Percentiles rank a stretch among this genome's conserved stretches.
Conservation (phyloP, 2,888 invertebrate species). For the Vanessa cardui region DNA sequence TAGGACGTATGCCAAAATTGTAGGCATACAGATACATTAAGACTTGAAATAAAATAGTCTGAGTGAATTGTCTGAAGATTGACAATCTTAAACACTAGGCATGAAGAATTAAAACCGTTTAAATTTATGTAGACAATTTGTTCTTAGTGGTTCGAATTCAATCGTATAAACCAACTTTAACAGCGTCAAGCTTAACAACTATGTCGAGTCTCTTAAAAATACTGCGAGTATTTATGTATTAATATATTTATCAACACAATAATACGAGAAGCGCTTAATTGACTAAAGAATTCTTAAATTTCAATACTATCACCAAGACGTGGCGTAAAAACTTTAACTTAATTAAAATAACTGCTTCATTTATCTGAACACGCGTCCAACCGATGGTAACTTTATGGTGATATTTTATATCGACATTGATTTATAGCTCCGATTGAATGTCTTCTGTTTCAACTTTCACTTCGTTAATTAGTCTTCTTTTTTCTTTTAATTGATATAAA, state of each 20-base stretch:
- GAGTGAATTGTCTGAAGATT: too few relatives aligned
- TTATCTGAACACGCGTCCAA: slow-evolving; percentile 52
- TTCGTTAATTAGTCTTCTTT: slow-evolving; percentile 43
- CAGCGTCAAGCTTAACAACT: too few relatives aligned
- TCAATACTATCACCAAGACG: slow-evolving; percentile 7
- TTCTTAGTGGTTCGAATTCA: too few relatives aligned
- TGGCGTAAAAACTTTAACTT: slow-evolving; percentile 47
- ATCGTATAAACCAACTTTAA: too few relatives aligned
- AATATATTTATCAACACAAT: neutral
- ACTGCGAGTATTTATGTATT: neutral
- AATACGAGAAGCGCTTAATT: neutral
- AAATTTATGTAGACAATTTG: too few relatives aligned
- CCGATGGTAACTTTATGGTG: slow-evolving; percentile 49
- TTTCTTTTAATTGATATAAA: slow-evolving; percentile 6
- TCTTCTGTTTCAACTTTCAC: slow-evolving; percentile 44
- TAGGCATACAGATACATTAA: too few relatives aligned
- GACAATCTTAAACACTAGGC: too few relatives aligned
- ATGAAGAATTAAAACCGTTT: too few relatives aligned
- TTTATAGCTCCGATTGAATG: slow-evolving; percentile 37
- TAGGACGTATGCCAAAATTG: too few relatives aligned
- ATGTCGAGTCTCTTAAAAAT: neutral
- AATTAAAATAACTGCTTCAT: slow-evolving; percentile 63
- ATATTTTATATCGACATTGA: slow-evolving; percentile 46
- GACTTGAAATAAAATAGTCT: too few relatives aligned
- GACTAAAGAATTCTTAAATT: neutral